Evolutionary conservation across 2,888 invertebrate species (phyloP).

Genomic region (Crossocerus cetratus): DNA sequence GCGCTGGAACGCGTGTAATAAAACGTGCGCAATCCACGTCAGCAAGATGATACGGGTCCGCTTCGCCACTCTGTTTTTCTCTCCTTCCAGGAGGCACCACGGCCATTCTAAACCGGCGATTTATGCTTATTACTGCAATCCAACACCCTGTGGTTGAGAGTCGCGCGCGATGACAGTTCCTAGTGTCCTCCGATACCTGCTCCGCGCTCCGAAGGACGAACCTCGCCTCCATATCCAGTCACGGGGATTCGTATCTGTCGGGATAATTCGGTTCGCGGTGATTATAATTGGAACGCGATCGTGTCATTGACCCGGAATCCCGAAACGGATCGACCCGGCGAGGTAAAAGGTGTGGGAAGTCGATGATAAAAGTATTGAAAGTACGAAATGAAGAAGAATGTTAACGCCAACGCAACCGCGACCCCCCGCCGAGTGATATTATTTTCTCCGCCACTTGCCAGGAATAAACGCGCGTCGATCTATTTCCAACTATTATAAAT

Average conservation of each 20-base stretch:
- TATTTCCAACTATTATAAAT: conserved; percentile 17
- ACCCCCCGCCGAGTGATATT: not conserved
- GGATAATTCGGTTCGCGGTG: too few relatives aligned
- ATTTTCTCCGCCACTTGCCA: conserved; percentile 1
- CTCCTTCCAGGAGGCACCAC: not conserved
- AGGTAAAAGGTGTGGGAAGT: too few relatives aligned
- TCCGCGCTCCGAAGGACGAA: too few relatives aligned
- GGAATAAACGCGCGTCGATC: not conserved
- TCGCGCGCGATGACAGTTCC: not conserved
- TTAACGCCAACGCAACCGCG: not conserved
- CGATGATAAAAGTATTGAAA: too few relatives aligned
- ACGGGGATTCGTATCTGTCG: too few relatives aligned
- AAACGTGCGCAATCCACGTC: conserved; percentile 36
- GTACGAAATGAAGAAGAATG: conserved; percentile 15
- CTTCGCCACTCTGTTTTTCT: not conserved
- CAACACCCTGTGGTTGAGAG: not conserved
- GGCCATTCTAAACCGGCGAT: not conserved
- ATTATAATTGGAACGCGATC: too few relatives aligned
- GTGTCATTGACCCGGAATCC: too few relatives aligned
- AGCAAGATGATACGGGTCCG: conserved; percentile 10
- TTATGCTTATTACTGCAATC: too few relatives aligned
- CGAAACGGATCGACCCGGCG: too few relatives aligned
- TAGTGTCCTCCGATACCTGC: too few relatives aligned
- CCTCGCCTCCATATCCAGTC: too few relatives aligned
- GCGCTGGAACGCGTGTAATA: conserved; percentile 19